Base-by-base conservation (phyloP, 2,113 vertebrate genomes). In the Centropus bengalensis region DNA sequence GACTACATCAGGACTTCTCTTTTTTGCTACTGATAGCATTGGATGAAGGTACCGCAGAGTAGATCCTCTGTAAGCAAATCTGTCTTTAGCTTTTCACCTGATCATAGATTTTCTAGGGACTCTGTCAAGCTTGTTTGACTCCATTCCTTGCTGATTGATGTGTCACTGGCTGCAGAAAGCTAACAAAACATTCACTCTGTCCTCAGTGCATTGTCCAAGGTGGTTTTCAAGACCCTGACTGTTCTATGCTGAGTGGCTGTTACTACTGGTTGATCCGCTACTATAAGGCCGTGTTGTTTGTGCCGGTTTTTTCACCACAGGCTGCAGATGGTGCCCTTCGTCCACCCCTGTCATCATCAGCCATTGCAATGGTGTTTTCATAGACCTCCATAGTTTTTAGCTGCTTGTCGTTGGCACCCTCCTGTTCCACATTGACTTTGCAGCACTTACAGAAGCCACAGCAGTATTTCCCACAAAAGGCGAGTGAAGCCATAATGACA, bases 391-490 rank as follows among this genome's bases (percentile, higher is more conserved):
- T 74, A 16, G 89, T 96, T 77, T 97, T 95, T 49, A 96, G 55
- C 33, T 96, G 96, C 6, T 96, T 97, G 22, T 83, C 98, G 21
- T 96, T 97, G 66, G 52, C 71, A 76, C 38, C 82, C 12, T 38
- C 90, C 14, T 97, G 91, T 26, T 85, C 90, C 8, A 84, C 52
- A 5, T 79, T 73, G 49, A 96, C 84, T 70, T 94, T 90, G 82
- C 98, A 98, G 81, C 95, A 97, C 24, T 97, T 75, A 96, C 98
- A 99, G 96, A 98, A 98, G 94, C 98, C 98, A 32, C 99, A 99
- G 94, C 98, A 98, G 77, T 51, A 91, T 64, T 66, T 95, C 44
- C 97, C 71, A 42, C 98, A 99, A 83, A 97, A 98, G 51, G 86
- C 15, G 5, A 97, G 30, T 0, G 58, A 2, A 6, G 82, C 14